Base-by-base conservation (phyloP, 2,797 vertebrate species). In the Spea hammondii region DNA sequence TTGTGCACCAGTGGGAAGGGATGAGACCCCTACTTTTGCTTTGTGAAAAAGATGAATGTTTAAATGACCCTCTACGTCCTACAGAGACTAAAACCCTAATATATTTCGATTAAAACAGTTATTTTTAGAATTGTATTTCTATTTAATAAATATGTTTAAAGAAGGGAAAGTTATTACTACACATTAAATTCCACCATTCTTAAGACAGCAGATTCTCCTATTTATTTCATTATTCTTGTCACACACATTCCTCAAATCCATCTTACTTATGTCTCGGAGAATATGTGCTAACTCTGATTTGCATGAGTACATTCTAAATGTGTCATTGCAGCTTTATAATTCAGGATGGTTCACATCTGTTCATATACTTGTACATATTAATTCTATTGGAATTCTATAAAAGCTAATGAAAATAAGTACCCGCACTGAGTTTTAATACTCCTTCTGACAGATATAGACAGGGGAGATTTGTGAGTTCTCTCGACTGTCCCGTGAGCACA, bases 321-420 rank as follows among this genome's bases (percentile, higher is more conserved):
- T 80, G 79, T 75, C 72, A 80, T 64, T 65, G 57, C 73, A 80
- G 72, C 70, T 76, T 80, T 80, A 80, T 59, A 71, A 71, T 80
- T 71, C 67, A 45, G 73, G 59, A 70, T 70, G 62, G 79, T 76
- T 80, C 79, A 75, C 79, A 80, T 66, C 79, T 80, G 79, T 65
- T 80, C 79, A 70, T 80, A 76, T 55, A 67, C 72, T 80, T 75
- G 79, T 80, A 70, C 79, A 80, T 80, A 70, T 80, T 80, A 70
- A 80, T 80, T 80, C 67, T 70, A 75, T 70, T 70, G 79, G 70
- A 76, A 80, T 75, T 72, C 72, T 76, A 75, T 71, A 80, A 80
- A 76, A 50, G 47, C 59, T 80, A 80, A 80, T 79, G 72, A 80
- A 73, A 75, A 70, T 57, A 75, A 65, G 50, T 75, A 70, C 72